phyloP scores from a whole-genome alignment of 2,113 vertebrate species.

The Ptilonorhynchus violaceus region DNA sequence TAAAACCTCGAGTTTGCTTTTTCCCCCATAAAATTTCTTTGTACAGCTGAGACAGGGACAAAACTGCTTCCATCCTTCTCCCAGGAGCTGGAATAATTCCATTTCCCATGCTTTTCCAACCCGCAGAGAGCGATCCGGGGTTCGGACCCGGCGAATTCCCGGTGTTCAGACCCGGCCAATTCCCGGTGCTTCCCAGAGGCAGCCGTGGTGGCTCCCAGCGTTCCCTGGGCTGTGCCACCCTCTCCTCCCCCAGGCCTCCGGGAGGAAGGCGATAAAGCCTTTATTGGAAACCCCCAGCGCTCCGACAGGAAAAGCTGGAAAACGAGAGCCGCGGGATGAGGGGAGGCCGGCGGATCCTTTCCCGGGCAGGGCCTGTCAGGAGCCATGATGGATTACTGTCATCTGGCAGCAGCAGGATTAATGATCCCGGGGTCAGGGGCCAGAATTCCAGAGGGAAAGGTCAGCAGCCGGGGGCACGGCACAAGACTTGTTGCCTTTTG shows the following conservation, averaged over 20 bases:
- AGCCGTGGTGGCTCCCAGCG: neutral
- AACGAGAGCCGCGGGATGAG: constrained; percentile 58
- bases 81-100: neutral
- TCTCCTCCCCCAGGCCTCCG: constrained; percentile 22
- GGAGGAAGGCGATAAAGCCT: constrained; percentile 49
- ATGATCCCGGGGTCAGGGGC: constrained; percentile 79
- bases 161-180: fast-evolving
- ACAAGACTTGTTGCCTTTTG: constrained; percentile 78
- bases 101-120: neutral
- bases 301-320: constrained; percentile 66
- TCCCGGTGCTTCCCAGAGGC: neutral
- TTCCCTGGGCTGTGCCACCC: neutral
- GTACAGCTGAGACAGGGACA: neutral
- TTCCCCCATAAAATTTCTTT: neutral
- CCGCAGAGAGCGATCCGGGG: fast-evolving
- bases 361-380: constrained; percentile 67
- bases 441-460: constrained; percentile 82
- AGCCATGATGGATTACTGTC: constrained; percentile 83
- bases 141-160: fast-evolving
- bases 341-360: constrained; percentile 40
- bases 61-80: neutral
- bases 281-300: constrained; percentile 62
- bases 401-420: constrained; percentile 81
- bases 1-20: neutral
- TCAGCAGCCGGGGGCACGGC: constrained; percentile 64